Conservation (phyloP, 2,888 invertebrate species). For the Polydrusus pterygomalis region DNA sequence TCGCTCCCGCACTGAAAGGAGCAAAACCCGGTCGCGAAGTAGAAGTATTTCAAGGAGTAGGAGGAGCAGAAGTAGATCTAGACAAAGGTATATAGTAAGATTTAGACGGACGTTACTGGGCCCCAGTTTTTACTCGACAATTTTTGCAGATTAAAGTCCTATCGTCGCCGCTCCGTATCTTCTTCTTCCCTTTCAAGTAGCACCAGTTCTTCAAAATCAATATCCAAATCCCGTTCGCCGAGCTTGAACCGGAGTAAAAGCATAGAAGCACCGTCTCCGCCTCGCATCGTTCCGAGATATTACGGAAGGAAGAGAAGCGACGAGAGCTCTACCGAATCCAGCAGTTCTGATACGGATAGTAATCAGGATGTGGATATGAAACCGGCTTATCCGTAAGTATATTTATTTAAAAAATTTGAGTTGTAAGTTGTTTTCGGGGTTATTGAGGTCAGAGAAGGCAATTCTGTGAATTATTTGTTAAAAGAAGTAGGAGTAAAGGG, state of each 20-base stretch:
- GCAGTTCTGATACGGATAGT: slow-evolving; percentile 62
- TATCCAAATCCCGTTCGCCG: slow-evolving; percentile 18
- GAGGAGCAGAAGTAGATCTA: slow-evolving; percentile 56
- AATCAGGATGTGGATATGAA: slow-evolving; percentile 63
- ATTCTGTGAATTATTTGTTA: neutral
- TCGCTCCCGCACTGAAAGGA: slow-evolving; percentile 55
- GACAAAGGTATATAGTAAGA: slow-evolving; percentile 54
- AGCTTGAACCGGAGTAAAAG: slow-evolving; percentile 17
- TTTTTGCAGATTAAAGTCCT: slow-evolving; percentile 16
- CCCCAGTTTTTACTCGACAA: no score
- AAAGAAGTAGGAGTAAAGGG: no score
- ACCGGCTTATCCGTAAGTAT: slow-evolving; percentile 56
- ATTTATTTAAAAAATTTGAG: no score
- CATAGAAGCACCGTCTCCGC: slow-evolving; percentile 60
- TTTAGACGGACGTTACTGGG: no score
- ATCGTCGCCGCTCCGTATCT: slow-evolving; percentile 41
- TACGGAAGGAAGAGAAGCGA: slow-evolving; percentile 76
- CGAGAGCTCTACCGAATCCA: slow-evolving; percentile 73
- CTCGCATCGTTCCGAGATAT: slow-evolving; percentile 73
- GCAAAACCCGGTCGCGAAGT: slow-evolving; percentile 45
- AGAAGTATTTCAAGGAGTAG: slow-evolving; percentile 39
- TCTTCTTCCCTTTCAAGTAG: slow-evolving; percentile 43
- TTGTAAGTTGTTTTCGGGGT: no score
- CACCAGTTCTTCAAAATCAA: slow-evolving; percentile 18
- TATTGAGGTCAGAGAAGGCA: neutral